These are phyloP conservation scores for Adelosebastes latens DNA, from an alignment of 2,797 vertebrate genomes.

Conservation along the genomic window DNA sequence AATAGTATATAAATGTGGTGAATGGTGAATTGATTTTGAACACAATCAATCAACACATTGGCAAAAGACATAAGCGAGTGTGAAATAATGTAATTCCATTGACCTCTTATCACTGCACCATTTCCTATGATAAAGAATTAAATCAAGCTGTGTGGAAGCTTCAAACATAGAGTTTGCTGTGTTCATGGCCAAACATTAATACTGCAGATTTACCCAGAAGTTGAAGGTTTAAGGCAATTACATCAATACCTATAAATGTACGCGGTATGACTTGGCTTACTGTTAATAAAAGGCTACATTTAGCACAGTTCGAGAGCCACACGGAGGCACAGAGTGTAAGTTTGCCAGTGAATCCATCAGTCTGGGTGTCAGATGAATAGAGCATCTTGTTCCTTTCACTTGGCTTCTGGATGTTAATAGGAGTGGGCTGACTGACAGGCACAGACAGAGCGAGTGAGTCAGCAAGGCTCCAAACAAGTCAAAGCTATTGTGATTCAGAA, in stretches of 20 bases:
- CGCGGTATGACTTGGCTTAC: not conserved
- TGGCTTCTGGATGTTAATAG: constrained; percentile 50
- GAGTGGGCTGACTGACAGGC: constrained; percentile 62
- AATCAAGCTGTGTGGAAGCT: not conserved
- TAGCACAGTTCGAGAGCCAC: not conserved
- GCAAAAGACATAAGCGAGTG: not conserved
- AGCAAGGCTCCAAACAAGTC: constrained; percentile 52
- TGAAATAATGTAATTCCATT: not conserved
- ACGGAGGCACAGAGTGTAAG: not conserved
- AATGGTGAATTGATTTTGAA: not conserved
- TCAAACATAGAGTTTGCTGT: not conserved
- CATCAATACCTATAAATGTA: not conserved
- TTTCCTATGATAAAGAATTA: not conserved
- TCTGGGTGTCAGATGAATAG: constrained; percentile 33
- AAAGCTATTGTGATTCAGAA: constrained; percentile 56
- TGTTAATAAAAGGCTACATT: constrained; percentile 13
- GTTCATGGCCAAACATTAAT: not conserved
- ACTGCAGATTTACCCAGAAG: not conserved
- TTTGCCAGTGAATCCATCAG: constrained; percentile 26
- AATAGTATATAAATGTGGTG: not conserved
- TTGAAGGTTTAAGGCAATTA: not conserved
- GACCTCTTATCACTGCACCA: not conserved
- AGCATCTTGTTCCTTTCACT: constrained; percentile 59
- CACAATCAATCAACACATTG: not conserved
- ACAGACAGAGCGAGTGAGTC: constrained; percentile 53